Evolutionary conservation across 2,888 invertebrate species (phyloP), one percentile per base, ranked within the genome.

Genomic region (Arge pagana): DNA sequence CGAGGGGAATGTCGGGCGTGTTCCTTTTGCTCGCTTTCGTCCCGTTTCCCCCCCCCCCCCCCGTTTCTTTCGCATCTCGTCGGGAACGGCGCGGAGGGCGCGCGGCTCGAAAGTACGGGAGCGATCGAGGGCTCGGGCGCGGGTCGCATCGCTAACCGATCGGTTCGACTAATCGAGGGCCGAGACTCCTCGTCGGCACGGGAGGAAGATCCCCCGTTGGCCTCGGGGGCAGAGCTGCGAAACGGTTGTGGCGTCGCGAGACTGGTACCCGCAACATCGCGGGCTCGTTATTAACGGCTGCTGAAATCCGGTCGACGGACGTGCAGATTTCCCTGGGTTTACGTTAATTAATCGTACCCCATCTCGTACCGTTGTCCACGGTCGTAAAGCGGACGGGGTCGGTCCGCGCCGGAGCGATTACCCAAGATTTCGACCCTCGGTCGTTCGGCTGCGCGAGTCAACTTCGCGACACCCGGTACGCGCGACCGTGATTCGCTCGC

Each of bases 291-390:
- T 45, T 45, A 33, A 45, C 35, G 45, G 35, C 24, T 15, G 21
- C 23, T 33, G 16, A 45, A 45, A 35, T 18, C 45, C 45, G 45
- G 45, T 16, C 10, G 35, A 45, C 23, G 33, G 35, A 31, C 45
- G 33, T 24, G 30, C 43, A 45, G 45, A 45, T 45, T 45, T 18
- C 23, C 23, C 15, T 33, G 45, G 45, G 35, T 45, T 45, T 45
- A 33, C 23, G 33, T 45, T 45, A 45, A 45, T 45, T 45, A 45
- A 45, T 45, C 35, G 30, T 45, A 45, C 23, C n/a, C n/a, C 33
- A 23, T 45, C 35, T 45, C 45, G 33, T 30, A 23, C 24, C 33
- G 45, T 33, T 35, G 23, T 28, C 42, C 15, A n/a, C n/a, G n/a
- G n/a, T n/a, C n/a, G n/a, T n/a, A n/a, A n/a, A n/a, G n/a, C n/a